Evolutionary conservation across 2,888 invertebrate species (phyloP).

Genomic region (Macrosiphum euphorbiae): DNA sequence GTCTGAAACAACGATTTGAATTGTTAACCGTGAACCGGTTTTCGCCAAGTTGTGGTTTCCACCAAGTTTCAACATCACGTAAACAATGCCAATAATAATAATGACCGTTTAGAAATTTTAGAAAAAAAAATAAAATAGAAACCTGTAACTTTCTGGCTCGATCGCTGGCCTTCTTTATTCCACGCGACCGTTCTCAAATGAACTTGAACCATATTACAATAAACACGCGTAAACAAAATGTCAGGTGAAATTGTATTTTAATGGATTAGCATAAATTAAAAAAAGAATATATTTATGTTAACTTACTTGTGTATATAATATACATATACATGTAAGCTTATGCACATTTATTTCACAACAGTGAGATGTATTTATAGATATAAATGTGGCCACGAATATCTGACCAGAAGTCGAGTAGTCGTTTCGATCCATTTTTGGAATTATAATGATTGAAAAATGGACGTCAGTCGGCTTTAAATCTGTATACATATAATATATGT

Average conservation of each 20-base stretch:
- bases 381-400: neutral
- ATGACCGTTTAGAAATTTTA: constrained; percentile 10
- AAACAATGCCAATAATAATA: constrained; percentile 46
- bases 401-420: neutral
- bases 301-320: neutral
- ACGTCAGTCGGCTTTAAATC: neutral
- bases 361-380: neutral
- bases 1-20: constrained; percentile 26
- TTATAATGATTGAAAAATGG: neutral
- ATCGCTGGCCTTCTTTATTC: constrained; percentile 21
- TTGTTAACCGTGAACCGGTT: constrained; percentile 38
- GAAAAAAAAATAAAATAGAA: constrained; percentile 16
- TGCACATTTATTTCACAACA: neutral
- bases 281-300: neutral
- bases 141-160: constrained; percentile 8
- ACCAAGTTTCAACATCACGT: neutral
- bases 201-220: neutral
- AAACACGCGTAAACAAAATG: neutral
- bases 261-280: constrained; percentile 34
- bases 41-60: constrained; percentile 27
- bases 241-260: neutral
- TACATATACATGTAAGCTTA: neutral
- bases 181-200: constrained; percentile 4
- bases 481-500: neutral
- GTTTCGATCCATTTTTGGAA: constrained; percentile 52